Conservation (phyloP, 2,888 invertebrate species). For the Odontomyia ornata region DNA sequence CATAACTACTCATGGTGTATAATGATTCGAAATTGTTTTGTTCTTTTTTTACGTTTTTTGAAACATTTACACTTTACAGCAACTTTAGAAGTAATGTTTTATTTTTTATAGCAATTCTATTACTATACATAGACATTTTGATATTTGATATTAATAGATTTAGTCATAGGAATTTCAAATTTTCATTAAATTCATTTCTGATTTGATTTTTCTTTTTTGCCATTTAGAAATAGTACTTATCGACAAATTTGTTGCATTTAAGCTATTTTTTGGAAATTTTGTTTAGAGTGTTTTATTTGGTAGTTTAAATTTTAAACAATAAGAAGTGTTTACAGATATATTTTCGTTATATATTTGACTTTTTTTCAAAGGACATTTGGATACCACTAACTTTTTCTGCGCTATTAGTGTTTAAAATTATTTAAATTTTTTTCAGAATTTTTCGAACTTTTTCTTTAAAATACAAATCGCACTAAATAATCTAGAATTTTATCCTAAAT, state of each 20-base stretch:
- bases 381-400: background rate
- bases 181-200: background rate
- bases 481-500: background rate
- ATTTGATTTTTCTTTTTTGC: no score
- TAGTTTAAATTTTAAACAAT: background rate
- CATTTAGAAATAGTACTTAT: no score
- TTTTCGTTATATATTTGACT: no score
- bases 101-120: background rate
- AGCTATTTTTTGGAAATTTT: background rate
- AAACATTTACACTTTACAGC: conserved; percentile 28
- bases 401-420: background rate
- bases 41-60: background rate
- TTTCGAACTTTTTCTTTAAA: background rate
- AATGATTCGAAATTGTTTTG: background rate
- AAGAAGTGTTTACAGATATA: background rate
- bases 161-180: background rate
- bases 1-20: background rate
- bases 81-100: conserved; percentile 20
- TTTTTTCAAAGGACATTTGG: background rate
- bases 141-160: conserved; percentile 14
- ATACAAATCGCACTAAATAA: conserved; percentile 3
- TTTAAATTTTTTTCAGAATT: background rate
- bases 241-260: no score
- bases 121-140: conserved; percentile 19
- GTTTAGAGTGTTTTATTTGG: background rate